These are phyloP conservation scores for Alitta virens DNA, from an alignment of 2,888 invertebrate genomes.

Conservation along the genomic window DNA sequence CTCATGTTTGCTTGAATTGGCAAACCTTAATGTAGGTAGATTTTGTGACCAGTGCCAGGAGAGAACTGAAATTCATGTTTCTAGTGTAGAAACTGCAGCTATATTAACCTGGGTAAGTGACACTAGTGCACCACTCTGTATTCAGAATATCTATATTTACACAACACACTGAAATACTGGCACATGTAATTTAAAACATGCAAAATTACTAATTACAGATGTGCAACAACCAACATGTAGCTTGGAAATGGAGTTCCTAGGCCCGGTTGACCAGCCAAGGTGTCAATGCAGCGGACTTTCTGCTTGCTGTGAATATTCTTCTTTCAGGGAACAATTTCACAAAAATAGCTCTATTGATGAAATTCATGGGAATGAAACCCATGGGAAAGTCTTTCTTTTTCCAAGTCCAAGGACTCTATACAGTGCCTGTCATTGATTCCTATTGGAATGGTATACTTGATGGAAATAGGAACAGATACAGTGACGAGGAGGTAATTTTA, in stretches of 20 bases:
- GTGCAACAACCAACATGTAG: neutral
- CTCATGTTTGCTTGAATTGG: no score
- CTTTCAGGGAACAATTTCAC: neutral
- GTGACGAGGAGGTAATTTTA: neutral
- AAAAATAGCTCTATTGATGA: neutral
- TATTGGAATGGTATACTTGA: neutral
- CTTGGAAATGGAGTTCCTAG: neutral
- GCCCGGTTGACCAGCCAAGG: neutral
- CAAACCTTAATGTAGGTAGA: no score
- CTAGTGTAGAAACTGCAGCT: no score
- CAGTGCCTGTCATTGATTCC: neutral
- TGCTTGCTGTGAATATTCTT: neutral
- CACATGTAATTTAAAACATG: no score
- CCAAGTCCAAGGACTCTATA: neutral
- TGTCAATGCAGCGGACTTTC: neutral
- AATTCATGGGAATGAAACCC: neutral
- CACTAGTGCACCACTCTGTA: no score
- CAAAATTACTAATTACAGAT: no score
- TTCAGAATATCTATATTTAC: no score
- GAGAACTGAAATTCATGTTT: no score
- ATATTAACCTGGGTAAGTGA: no score
- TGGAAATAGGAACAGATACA: neutral
- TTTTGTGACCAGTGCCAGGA: no score
- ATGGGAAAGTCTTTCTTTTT: neutral
- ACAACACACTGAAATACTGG: no score